Percentiles rank a stretch among this genome's conserved stretches.
These are phyloP conservation scores for Leptopilina syphax DNA, from an alignment of 2,888 invertebrate genomes.

Conservation along the genomic window DNA sequence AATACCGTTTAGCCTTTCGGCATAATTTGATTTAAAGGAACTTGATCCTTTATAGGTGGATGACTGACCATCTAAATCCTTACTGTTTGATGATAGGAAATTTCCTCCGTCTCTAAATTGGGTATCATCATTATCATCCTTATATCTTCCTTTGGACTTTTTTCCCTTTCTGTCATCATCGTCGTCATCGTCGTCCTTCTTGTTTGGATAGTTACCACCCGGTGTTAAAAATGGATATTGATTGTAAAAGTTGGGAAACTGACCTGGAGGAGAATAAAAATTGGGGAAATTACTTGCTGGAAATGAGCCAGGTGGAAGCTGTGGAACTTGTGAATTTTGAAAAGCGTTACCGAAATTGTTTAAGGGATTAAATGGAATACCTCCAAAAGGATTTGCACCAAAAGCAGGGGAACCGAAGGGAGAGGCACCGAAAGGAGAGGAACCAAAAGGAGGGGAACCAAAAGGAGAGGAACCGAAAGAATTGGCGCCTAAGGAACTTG, in stretches of 20 bases:
- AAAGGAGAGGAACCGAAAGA: conserved; percentile 7
- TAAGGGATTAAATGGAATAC: conserved; percentile 48
- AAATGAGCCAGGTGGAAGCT: conserved; percentile 28
- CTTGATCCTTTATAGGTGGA: conserved; percentile 64
- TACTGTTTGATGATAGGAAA: conserved; percentile 63
- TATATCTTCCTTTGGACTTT: conserved; percentile 50
- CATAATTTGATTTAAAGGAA: conserved; percentile 63
- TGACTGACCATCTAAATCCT: conserved; percentile 69
- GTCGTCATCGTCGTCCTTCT: conserved; percentile 54
- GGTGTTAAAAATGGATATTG: conserved; percentile 61
- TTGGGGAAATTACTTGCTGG: conserved; percentile 61
- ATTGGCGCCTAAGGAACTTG: background rate
- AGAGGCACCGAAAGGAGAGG: conserved; percentile 38
- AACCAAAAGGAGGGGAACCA: background rate
- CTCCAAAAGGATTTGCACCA: conserved; percentile 25
- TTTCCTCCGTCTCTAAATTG: conserved; percentile 70
- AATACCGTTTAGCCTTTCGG: conserved; percentile 67
- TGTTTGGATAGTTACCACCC: conserved; percentile 49
- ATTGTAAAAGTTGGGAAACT: conserved; percentile 67
- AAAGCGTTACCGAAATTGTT: conserved; percentile 56
- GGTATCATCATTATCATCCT: conserved; percentile 56
- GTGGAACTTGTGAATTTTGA: background rate
- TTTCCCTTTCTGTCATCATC: conserved; percentile 53
- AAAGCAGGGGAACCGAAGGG: conserved; percentile 30
- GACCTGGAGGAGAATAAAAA: conserved; percentile 67